These are phyloP conservation scores for Torymus auratus DNA, from an alignment of 2,888 invertebrate species.

Conservation along the genomic window DNA sequence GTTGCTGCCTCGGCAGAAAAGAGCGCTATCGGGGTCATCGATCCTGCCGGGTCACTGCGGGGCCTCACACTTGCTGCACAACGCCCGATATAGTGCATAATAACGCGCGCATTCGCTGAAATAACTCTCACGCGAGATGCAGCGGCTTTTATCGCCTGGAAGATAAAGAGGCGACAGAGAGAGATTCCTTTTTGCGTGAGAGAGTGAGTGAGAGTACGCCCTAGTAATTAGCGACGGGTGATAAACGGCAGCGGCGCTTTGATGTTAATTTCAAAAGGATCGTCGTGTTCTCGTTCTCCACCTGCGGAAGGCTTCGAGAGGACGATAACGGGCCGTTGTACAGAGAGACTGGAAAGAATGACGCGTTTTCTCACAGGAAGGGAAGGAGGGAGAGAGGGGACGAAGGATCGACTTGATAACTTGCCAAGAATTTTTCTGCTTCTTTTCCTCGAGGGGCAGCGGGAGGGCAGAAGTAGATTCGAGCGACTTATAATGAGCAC, in stretches of 20 bases:
- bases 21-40: slow-evolving; percentile 71
- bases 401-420: no score
- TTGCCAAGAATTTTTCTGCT: no score
- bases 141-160: slow-evolving; percentile 12
- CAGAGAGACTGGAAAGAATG: no score
- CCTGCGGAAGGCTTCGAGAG: not conserved
- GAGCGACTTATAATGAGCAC: no score
- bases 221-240: slow-evolving; percentile 44
- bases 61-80: slow-evolving; percentile 64
- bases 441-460: no score
- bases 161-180: not conserved
- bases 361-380: no score
- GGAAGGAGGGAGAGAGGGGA: no score
- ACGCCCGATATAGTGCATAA: no score
- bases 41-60: slow-evolving; percentile 73
- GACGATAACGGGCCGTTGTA: no score
- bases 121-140: not conserved
- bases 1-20: slow-evolving; percentile 58
- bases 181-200: not conserved
- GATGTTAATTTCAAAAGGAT: slow-evolving; percentile 47
- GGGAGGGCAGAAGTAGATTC: no score
- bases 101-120: slow-evolving; percentile 11
- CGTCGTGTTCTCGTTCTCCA: slow-evolving; percentile 15
- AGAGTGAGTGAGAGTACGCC: slow-evolving; percentile 3
- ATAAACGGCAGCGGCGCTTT: slow-evolving; percentile 22